Conservation (phyloP, 1,140 invertebrate genomes). For the Lepidurus apus region DNA sequence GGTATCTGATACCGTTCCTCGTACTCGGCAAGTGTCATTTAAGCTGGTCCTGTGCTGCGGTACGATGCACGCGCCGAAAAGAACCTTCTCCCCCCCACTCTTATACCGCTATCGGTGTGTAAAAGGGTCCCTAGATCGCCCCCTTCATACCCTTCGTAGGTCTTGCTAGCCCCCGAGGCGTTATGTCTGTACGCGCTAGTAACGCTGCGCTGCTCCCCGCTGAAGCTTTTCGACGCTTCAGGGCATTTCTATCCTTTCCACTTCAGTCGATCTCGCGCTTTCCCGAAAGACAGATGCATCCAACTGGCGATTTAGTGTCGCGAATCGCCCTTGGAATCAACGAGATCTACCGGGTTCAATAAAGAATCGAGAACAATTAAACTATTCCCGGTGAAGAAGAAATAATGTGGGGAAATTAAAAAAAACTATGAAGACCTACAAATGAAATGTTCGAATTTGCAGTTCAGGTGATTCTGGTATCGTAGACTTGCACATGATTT, state of each 20-base stretch:
- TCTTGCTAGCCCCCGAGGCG: not conserved
- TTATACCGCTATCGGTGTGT: no score
- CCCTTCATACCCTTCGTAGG: not conserved
- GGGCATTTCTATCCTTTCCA: not conserved
- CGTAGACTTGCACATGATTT: no score
- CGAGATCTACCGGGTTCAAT: no score
- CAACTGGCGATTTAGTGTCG: not conserved
- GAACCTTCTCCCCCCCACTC: no score
- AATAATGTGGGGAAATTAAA: no score
- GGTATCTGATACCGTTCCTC: not conserved
- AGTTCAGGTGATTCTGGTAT: no score
- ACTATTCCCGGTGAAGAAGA: no score
- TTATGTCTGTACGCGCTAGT: not conserved
- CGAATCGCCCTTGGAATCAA: not conserved
- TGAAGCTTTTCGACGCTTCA: not conserved
- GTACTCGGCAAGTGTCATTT: not conserved
- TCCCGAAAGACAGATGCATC: not conserved
- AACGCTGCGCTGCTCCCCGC: not conserved
- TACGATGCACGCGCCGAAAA: no score
- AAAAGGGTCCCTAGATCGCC: not conserved
- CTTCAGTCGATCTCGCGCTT: not conserved
- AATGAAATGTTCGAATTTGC: no score
- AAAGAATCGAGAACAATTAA: no score
- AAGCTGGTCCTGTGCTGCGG: not conserved
- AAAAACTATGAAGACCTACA: no score